phyloP scores from a whole-genome alignment of 1,140 invertebrate species.

The Drosophila arawakana region DNA sequence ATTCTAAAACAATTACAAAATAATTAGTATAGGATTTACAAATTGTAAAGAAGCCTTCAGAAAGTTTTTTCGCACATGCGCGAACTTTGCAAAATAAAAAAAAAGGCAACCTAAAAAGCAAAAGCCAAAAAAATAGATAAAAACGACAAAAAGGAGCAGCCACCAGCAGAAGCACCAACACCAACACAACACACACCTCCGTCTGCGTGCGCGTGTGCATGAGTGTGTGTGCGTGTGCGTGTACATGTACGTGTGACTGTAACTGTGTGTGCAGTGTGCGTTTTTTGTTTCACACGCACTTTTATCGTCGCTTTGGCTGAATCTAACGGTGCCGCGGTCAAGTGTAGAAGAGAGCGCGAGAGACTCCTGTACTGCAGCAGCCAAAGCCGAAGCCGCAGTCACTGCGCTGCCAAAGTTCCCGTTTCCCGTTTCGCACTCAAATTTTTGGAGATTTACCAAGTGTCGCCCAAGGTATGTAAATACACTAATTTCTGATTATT shows the following conservation, averaged over 20 bases:
- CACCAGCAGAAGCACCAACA: slow-evolving; percentile 47
- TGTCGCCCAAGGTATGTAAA: slow-evolving; percentile 62
- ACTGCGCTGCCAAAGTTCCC: neutral
- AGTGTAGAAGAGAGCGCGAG: slow-evolving; percentile 58
- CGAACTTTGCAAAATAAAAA: slow-evolving; percentile 71
- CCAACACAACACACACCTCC: slow-evolving; percentile 29
- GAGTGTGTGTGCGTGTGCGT: neutral
- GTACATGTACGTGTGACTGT: slow-evolving; percentile 2
- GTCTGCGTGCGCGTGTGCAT: slow-evolving; percentile 26
- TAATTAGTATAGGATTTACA: slow-evolving; percentile 5
- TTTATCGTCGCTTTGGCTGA: slow-evolving; percentile 58
- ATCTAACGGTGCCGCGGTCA: slow-evolving; percentile 77
- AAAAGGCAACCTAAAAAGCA: slow-evolving; percentile 60
- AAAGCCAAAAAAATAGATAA: slow-evolving; percentile 71
- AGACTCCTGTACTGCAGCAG: slow-evolving; percentile 20
- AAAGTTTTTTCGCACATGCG: slow-evolving; percentile 69
- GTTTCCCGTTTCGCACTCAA: slow-evolving; percentile 34
- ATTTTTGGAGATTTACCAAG: slow-evolving; percentile 40
- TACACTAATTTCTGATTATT: slow-evolving; percentile 23
- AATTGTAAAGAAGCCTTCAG: slow-evolving; percentile 27
- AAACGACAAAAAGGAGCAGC: slow-evolving; percentile 68
- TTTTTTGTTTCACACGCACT: slow-evolving; percentile 68
- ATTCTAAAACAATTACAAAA: slow-evolving; percentile 9
- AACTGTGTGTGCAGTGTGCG: slow-evolving; percentile 41
- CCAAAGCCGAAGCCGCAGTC: slow-evolving; percentile 43